Base-by-base conservation (phyloP, 1,140 invertebrate genomes). In the Solenopsis fugax region DNA sequence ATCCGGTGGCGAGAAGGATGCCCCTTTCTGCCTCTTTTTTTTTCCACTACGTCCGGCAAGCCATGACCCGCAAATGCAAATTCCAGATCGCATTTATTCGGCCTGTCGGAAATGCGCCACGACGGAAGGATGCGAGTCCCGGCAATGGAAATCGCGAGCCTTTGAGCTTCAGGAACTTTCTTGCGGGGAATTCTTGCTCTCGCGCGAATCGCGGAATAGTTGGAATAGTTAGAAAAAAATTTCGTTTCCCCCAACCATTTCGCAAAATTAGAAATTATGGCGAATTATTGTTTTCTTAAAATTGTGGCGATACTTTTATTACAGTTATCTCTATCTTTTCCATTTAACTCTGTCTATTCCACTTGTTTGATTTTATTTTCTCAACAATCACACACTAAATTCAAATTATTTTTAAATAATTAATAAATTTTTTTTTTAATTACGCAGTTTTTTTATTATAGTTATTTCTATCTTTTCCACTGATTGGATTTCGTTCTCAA, bases 21-120 rank as follows among this genome's bases (percentile, higher is more conserved):
- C 82, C 18, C 48, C 48, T 67, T 52, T 77, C 56, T 60, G 24
- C 41, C 34, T 18, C 10, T 62, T 54, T 62, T 75, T 48, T 37
- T 58, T 29, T 34, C 64, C 16, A 10, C 29, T 41, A 24, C 50
- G 34, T 58, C 75, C 48, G 41, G 50, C 75, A 56, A 81, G 64
- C 64, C 77, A 48, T 80, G 84, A 85, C 82, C 82, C 62, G 73
- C 84, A 80, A 85, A 85, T 85, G 84, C 84, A 85, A 85, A 85
- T 85, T 85, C 58, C 84, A 77, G 82, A 85, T 85, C 82, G 34
- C 21, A 65, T 85, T 85, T 85, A 78, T 85, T 85, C 84, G 34
- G 45, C 24, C 58, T 48, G 84, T 60, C 84, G 75, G 84, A 84
- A 84, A 45, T 45, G 80, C 80, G 41, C 69, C 54, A 37, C 54